Evolutionary conservation across 2,888 invertebrate species (phyloP), one percentile per base, ranked within the genome.

Genomic region (Embidobia sp.): DNA sequence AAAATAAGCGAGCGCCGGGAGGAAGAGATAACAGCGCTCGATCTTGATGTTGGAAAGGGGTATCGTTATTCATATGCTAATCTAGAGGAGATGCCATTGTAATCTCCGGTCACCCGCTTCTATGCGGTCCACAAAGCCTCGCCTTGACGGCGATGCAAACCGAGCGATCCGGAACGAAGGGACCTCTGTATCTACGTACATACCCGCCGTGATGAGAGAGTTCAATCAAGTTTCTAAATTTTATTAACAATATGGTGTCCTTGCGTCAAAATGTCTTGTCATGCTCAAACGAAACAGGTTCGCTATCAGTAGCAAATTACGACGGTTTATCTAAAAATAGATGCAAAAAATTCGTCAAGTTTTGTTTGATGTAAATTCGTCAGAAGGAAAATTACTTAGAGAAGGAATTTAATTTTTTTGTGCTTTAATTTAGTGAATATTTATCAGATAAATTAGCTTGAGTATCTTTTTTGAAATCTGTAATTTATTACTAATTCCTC

Each of bases 81-180:
- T 88, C 88, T 87, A 81, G 86, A 85, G 86, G 86, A 88, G 88
- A 89, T 89, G 88, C 88, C 88, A 88, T 89, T 89, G 89, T 89
- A 88, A 89, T 89, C 88, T 89, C 88, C 88, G 87, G 88, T 87
- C 86, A 85, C 85, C 84, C 80, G 85, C 82, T 82, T 85, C 84
- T 81, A 77, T 80, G 83, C 79, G 82, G 82, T 83, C 85, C 85
- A 86, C 87, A 88, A 87, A 88, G 87, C 88, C 86, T 84, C 81
- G 84, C 85, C 86, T 87, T 86, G 84, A 85, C 85, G 87, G 83
- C 84, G 83, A 85, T 85, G 86, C 86, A 82, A 83, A 81, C 82
- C 64, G 83, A 87, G 82, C 85, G 86, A 87, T 87, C 87, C 85
- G 80, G 80, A 80, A 82, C 82, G 77, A 33, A 35, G 51, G 63